Evolutionary conservation across 2,113 vertebrate genomes (phyloP).

Genomic region (Indri indri): DNA sequence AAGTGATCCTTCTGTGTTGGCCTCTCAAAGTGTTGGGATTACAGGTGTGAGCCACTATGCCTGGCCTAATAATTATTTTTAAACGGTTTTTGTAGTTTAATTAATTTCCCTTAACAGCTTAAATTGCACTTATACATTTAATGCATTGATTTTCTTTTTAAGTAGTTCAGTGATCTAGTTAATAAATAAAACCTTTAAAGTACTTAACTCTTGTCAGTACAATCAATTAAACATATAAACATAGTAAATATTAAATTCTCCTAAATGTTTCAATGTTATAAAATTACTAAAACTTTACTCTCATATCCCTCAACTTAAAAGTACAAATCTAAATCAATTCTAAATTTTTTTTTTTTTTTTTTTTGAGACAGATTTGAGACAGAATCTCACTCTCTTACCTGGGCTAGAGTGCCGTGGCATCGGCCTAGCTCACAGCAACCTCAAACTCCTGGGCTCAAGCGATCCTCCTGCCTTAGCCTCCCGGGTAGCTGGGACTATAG

Average conservation of each 20-base stretch:
- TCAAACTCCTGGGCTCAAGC: too few relatives aligned
- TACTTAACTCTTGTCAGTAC: neutral
- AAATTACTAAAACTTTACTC: neutral
- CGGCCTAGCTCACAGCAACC: too few relatives aligned
- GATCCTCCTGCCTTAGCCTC: too few relatives aligned
- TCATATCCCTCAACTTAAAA: neutral
- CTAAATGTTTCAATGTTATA: conserved; percentile 9
- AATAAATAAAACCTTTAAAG: conserved; percentile 8
- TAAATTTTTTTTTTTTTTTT: neutral
- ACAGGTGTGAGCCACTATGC: too few relatives aligned
- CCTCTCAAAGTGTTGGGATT: too few relatives aligned
- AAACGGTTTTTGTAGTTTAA: conserved; percentile 25
- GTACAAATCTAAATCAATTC: neutral
- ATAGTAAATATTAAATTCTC: neutral
- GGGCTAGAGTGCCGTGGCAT: too few relatives aligned
- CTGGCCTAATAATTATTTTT: neutral
- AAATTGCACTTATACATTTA: conserved; percentile 18
- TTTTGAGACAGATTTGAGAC: too few relatives aligned
- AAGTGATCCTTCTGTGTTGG: too few relatives aligned
- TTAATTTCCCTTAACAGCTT: conserved; percentile 58
- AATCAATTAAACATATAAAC: conserved; percentile 10
- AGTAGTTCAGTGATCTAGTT: neutral
- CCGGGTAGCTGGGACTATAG: too few relatives aligned
- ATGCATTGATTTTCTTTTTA: conserved; percentile 17
- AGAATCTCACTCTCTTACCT: too few relatives aligned